These are phyloP conservation scores for Propithecus perrieri DNA, from an alignment of 2,797 vertebrate genomes.

Conservation along the genomic window DNA sequence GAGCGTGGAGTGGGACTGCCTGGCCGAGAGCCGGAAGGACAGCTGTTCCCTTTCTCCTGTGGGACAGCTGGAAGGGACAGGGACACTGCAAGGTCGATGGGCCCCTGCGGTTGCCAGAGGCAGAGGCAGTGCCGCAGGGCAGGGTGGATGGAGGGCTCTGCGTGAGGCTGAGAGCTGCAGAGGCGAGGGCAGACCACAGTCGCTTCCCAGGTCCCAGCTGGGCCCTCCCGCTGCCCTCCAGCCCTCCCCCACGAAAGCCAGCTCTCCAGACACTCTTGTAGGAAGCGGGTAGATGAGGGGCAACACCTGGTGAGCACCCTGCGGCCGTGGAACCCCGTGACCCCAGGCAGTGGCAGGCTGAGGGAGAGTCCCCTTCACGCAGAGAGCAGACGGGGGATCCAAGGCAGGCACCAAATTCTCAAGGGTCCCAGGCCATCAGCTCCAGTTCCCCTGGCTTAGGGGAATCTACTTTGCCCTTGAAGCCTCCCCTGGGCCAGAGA, in stretches of 20 bases:
- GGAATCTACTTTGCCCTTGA: neutral
- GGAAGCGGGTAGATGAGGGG: neutral
- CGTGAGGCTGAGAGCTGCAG: neutral
- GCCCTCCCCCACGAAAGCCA: neutral
- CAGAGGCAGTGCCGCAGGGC: neutral
- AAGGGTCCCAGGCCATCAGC: neutral
- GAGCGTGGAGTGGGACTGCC: neutral
- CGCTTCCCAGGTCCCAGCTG: neutral
- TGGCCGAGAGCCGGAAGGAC: conserved; percentile 51
- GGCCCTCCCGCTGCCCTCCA: neutral
- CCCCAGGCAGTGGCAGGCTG: neutral
- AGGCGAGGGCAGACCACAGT: neutral
- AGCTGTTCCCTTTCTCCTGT: conserved; percentile 60
- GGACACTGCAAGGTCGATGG: conserved; percentile 54
- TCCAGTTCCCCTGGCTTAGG: neutral
- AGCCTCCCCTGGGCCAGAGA: neutral
- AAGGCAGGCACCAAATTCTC: neutral
- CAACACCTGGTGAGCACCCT: neutral
- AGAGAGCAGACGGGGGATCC: neutral
- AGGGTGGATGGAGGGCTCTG: neutral
- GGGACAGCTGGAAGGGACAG: conserved; percentile 61
- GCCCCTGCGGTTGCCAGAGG: neutral
- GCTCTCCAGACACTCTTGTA: neutral
- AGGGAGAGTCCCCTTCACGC: neutral
- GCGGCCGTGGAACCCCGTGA: no score